These are phyloP conservation scores for Hydra vulgaris DNA, from an alignment of 30 jellyfish, hydroid and myxozoan species.

Conservation along the genomic window DNA sequence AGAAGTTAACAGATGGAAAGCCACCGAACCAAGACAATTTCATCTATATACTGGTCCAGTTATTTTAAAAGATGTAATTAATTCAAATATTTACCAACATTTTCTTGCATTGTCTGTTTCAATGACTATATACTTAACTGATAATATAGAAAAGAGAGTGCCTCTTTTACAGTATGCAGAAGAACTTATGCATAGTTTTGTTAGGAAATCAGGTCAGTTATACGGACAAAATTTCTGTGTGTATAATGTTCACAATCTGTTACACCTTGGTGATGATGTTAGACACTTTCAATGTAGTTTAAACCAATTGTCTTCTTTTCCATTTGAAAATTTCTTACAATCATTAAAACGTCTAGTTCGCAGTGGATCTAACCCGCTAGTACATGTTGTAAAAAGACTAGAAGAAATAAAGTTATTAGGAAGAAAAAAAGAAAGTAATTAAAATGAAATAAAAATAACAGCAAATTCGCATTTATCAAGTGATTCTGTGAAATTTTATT, in stretches of 20 bases:
- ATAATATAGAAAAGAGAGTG: background rate
- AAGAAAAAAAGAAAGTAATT: no score
- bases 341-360: background rate
- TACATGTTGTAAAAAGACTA: no score
- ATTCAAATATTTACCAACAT: background rate
- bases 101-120: background rate
- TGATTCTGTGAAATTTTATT: no score
- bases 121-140: background rate
- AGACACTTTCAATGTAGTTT: background rate
- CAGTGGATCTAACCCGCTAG: no score
- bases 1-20: background rate
- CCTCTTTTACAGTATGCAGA: background rate
- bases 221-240: background rate
- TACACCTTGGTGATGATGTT: background rate
- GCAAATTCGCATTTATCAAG: no score
- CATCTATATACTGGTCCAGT: background rate
- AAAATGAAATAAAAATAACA: no score
- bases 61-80: background rate
- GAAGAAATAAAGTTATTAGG: no score
- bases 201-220: background rate
- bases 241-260: background rate
- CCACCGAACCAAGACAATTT: background rate
- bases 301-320: background rate
- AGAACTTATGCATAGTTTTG: background rate
- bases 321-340: background rate